Conservation (phyloP, 2,797 vertebrate genomes). For the Falco concolor region DNA sequence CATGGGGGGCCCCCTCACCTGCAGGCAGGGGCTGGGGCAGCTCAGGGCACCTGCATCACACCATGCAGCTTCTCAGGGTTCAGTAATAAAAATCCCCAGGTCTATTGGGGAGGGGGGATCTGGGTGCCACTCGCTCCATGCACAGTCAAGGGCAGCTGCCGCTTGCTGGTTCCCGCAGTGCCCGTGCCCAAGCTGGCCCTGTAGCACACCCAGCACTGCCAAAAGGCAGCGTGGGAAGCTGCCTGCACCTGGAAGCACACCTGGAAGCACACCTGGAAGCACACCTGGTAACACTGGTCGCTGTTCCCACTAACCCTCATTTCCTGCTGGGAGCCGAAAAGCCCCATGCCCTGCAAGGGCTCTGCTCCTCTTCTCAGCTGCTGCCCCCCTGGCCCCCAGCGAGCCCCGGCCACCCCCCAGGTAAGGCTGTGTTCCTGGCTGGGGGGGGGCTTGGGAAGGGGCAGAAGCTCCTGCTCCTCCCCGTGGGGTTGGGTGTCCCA, state of each 20-base stretch:
- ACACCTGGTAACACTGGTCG: accelerated
- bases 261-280: background rate
- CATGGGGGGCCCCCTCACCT: background rate
- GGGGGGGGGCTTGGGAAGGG: accelerated
- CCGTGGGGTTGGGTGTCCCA: accelerated
- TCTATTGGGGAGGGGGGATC: background rate
- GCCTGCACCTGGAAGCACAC: background rate
- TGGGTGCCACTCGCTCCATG: background rate
- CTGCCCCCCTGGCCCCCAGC: accelerated
- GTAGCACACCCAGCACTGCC: background rate
- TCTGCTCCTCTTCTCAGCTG: accelerated
- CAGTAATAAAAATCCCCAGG: background rate
- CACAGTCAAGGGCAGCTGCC: background rate
- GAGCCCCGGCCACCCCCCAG: accelerated
- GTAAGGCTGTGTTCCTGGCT: background rate
- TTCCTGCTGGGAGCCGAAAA: background rate
- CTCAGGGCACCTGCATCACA: accelerated
- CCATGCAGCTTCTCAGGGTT: background rate
- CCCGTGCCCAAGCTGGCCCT: accelerated
- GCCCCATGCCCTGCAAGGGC: accelerated
- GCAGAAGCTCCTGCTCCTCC: background rate
- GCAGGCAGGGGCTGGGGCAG: background rate
- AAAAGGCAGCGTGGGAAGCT: background rate
- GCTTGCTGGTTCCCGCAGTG: background rate
- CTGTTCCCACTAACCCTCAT: background rate